A percentile compares a stretch with the other conserved stretches of the same genome.
These are phyloP conservation scores for Perithous albicinctus DNA, from an alignment of 2,888 invertebrate genomes.

Conservation along the genomic window DNA sequence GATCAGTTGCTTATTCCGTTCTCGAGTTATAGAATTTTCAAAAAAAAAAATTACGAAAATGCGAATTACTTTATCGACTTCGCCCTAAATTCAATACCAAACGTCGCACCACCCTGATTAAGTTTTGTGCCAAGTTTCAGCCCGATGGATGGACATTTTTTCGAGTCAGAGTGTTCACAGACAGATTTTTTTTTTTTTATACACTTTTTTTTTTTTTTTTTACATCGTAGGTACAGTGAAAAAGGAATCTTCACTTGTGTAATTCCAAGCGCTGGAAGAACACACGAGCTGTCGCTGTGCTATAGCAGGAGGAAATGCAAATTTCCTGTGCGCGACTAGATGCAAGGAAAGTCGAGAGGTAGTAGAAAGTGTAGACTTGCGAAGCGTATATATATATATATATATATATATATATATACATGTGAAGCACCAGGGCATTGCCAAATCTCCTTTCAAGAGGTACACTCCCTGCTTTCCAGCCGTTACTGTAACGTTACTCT, in stretches of 20 bases:
- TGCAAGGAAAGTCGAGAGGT: conserved; percentile 17
- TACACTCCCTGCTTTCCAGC: conserved; percentile 4
- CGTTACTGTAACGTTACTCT: conserved; percentile 22
- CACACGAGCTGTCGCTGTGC: background rate
- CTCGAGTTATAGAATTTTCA: no score
- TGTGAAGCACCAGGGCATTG: conserved; percentile 18
- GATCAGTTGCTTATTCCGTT: no score
- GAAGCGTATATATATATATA: background rate
- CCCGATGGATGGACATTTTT: no score
- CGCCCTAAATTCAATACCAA: no score
- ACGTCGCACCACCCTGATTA: no score
- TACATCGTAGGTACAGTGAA: background rate
- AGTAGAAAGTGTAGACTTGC: conserved; percentile 10
- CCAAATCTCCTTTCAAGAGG: conserved; percentile 45
- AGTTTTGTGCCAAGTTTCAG: background rate
- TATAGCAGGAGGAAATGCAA: conserved; percentile 40
- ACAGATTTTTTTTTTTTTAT: no score
- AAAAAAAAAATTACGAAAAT: no score
- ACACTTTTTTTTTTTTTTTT: no score
- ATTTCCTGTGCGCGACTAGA: conserved; percentile 34
- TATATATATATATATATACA: no score
- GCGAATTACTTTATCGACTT: no score
- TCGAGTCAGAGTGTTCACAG: background rate
- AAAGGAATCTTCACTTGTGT: conserved; percentile 20
- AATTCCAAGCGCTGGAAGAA: conserved; percentile 16